Evolutionary conservation across 2,113 vertebrate species (phyloP).

Genomic region (Arizona elegans): DNA sequence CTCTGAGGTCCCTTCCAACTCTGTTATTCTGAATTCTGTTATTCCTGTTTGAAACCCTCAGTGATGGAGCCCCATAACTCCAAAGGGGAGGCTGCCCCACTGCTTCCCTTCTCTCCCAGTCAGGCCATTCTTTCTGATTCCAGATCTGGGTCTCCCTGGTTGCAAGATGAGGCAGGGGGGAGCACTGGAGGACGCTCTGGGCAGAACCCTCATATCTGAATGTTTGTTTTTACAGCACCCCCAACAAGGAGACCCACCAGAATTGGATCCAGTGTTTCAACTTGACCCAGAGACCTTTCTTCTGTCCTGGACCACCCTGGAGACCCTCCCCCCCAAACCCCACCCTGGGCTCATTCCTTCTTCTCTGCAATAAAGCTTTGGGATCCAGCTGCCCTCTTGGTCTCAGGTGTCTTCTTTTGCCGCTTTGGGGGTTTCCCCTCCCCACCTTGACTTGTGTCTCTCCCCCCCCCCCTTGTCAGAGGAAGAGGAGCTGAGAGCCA

Average conservation of each 20-base stretch:
- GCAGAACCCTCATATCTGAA: neutral
- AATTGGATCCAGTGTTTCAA: neutral
- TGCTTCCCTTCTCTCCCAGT: neutral
- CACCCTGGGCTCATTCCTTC: neutral
- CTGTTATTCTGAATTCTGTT: too few relatives aligned
- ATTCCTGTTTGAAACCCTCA: too few relatives aligned
- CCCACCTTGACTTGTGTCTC: too few relatives aligned
- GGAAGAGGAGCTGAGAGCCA: neutral
- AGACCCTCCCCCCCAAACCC: neutral
- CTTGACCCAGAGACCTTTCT: neutral
- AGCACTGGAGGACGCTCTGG: neutral
- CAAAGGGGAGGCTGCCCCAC: too few relatives aligned
- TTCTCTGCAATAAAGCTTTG: neutral
- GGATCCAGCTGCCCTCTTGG: fast-evolving
- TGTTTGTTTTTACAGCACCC: neutral
- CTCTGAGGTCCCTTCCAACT: too few relatives aligned
- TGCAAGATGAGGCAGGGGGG: fast-evolving
- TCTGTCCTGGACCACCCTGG: too few relatives aligned
- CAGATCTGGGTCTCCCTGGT: fast-evolving
- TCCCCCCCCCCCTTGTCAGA: too few relatives aligned
- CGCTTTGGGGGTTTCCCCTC: too few relatives aligned
- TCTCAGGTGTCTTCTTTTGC: neutral
- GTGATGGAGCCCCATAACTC: too few relatives aligned
- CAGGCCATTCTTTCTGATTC: neutral
- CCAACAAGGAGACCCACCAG: neutral